Conservation (phyloP, 1,140 invertebrate genomes). For the Hylaeus volcanicus region DNA sequence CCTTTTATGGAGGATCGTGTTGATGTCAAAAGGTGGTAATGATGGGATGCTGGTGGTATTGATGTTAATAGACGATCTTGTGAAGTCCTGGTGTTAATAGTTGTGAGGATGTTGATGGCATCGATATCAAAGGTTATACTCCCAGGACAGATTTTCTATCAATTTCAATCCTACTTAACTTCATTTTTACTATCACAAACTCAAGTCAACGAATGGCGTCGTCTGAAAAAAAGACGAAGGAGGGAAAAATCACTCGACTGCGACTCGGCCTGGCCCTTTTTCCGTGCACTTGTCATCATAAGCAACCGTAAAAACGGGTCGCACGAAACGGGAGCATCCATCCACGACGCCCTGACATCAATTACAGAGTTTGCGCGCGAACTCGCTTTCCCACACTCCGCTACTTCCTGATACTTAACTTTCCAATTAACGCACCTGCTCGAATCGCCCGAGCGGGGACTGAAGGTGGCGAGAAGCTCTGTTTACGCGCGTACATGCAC, state of each 20-base stretch:
- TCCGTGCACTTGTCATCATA: not conserved
- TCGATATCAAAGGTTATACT: too few species aligned
- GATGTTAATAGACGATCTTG: too few species aligned
- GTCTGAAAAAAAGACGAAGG: not conserved
- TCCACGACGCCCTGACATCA: constrained; percentile 26
- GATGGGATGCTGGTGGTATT: too few species aligned
- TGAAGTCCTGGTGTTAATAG: too few species aligned
- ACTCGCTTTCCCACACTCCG: constrained; percentile 46
- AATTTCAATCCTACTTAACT: too few species aligned
- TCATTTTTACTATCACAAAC: too few species aligned
- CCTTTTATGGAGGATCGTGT: too few species aligned
- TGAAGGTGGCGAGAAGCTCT: too few species aligned
- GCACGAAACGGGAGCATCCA: constrained; percentile 45
- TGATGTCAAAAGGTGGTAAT: too few species aligned
- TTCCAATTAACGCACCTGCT: constrained; percentile 69
- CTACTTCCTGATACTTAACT: constrained; percentile 65
- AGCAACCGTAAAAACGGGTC: constrained; percentile 8
- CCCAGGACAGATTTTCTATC: too few species aligned
- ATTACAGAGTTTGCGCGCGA: constrained; percentile 16
- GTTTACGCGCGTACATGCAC: not conserved
- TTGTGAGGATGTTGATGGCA: too few species aligned
- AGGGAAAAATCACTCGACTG: not conserved
- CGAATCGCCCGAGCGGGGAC: constrained; percentile 22
- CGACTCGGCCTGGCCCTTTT: not conserved
- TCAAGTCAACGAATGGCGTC: not conserved